Evolutionary conservation across 2,888 invertebrate species (phyloP).

Genomic region (Congeria kusceri): DNA sequence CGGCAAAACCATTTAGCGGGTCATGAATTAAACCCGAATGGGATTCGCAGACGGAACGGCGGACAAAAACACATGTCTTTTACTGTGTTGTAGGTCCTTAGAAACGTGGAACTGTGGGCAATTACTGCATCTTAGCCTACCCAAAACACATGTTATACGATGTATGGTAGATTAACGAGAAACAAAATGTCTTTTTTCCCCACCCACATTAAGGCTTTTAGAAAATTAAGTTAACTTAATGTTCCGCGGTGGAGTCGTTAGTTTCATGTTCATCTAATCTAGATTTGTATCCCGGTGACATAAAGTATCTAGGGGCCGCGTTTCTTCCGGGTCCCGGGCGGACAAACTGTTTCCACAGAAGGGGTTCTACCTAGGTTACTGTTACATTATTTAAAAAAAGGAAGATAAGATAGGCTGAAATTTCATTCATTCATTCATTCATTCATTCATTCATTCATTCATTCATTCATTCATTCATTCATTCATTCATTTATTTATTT

Average conservation of each 20-base stretch:
- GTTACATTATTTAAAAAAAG: too few relatives aligned
- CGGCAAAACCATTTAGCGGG: constrained; percentile 30
- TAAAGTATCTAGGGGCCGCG: too few relatives aligned
- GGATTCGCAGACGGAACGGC: constrained; percentile 23
- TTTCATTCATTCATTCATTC: too few relatives aligned
- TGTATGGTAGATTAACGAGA: constrained; percentile 39
- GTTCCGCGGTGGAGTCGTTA: not conserved
- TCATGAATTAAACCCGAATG: constrained; percentile 22
- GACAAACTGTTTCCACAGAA: too few relatives aligned
- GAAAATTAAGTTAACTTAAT: constrained; percentile 42
- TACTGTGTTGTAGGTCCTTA: constrained; percentile 30
- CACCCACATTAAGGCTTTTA: constrained; percentile 43
- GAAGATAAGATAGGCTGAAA: too few relatives aligned
- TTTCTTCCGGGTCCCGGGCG: too few relatives aligned
- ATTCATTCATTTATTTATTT: too few relatives aligned
- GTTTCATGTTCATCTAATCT: not conserved
- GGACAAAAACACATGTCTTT: constrained; percentile 33
- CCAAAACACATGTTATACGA: constrained; percentile 34
- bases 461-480: too few relatives aligned
- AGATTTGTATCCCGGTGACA: too few relatives aligned
- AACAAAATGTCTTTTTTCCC: constrained; percentile 28
- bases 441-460: too few relatives aligned
- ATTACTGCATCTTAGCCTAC: constrained; percentile 16
- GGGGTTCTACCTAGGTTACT: too few relatives aligned
- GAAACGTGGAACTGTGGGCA: not conserved